Evolutionary conservation across 92 coral and sea anemone genomes (phyloP), one percentile per base, ranked within the genome.

Genomic region (Siderastrea radians): DNA sequence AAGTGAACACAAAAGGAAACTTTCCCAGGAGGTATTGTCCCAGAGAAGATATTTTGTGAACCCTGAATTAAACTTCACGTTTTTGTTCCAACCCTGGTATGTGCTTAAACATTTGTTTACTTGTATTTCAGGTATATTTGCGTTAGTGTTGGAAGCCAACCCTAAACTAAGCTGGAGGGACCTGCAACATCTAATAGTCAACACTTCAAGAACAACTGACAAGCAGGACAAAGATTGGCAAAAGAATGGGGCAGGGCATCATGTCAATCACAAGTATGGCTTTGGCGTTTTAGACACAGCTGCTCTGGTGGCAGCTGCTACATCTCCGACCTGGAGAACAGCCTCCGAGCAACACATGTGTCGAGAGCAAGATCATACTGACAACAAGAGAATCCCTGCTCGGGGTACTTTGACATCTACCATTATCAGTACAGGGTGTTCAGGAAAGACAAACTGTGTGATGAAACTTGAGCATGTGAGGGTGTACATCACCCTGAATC

Each of bases 161-260:
- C 98, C 98, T 26, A 93, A 81, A 49, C 57, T 97, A 64, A 92
- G 98, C 46, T 97, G 99, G 99, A 93, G 99, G 67, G 99, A 97
- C 86, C 87, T 97, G 15, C 99, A 97, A 54, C 99, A 97, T 85
- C 96, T 97, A 46, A 81, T 97, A 52, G 98, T 97, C 12, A 88
- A 96, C 83, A 97, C 99, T 26, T 97, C 99, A 53, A 92, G 76
- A 79, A 85, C 87, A 87, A 96, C 96, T 10, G 98, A 97, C 78
- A 83, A 75, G 5, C 66, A 53, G 11, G 99, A 97, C 74, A 54
- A 79, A 26, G 98, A 84, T 49, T 97, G 99, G 99, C 94, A 85
- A 67, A 83, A 63, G 43, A 97, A 95, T 78, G 94, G 95, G 26
- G 99, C 99, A 3, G 95, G 96, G 55, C 84, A 94, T 68, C 98